A percentile compares a stretch with the other conserved stretches of the same genome.
phyloP scores from a whole-genome alignment of 2,113 vertebrate genomes.

The Otocyon megalotis region DNA sequence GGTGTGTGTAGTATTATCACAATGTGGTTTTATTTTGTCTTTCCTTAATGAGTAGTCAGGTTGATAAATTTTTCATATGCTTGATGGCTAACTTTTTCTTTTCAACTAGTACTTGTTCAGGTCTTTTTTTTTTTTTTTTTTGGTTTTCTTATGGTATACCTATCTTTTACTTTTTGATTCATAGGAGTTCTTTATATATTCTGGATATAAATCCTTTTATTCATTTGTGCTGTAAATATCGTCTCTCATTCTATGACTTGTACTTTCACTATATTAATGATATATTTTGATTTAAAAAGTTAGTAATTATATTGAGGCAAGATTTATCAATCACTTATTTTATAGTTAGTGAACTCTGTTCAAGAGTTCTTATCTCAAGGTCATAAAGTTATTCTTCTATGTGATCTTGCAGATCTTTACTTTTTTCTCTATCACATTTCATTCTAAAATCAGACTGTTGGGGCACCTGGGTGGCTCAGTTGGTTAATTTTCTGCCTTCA shows the following conservation, averaged over 20 bases:
- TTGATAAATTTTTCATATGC: background rate
- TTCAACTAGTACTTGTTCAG: background rate
- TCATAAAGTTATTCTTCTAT: background rate
- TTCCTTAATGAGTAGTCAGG: background rate
- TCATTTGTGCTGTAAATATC: background rate
- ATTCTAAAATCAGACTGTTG: background rate
- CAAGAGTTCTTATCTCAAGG: background rate
- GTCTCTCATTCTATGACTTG: background rate
- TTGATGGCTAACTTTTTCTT: background rate
- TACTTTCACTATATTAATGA: background rate
- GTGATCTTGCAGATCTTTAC: background rate
- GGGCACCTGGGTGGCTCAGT: too few species aligned
- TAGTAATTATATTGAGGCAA: background rate
- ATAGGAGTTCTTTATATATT: background rate
- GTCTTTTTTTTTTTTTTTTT: background rate
- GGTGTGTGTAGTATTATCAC: background rate
- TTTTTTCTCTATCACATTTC: background rate
- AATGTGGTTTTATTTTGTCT: background rate
- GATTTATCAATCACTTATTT: slow-evolving; percentile 7
- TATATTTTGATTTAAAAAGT: background rate
- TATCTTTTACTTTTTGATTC: background rate
- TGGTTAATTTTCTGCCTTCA: too few species aligned
- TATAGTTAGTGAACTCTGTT: background rate
- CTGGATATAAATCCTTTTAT: background rate
- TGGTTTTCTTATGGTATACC: background rate